Percentiles rank a stretch among this genome's conserved stretches.
Conservation (phyloP, 2,797 vertebrate genomes). For the Bovichtus diacanthus region DNA sequence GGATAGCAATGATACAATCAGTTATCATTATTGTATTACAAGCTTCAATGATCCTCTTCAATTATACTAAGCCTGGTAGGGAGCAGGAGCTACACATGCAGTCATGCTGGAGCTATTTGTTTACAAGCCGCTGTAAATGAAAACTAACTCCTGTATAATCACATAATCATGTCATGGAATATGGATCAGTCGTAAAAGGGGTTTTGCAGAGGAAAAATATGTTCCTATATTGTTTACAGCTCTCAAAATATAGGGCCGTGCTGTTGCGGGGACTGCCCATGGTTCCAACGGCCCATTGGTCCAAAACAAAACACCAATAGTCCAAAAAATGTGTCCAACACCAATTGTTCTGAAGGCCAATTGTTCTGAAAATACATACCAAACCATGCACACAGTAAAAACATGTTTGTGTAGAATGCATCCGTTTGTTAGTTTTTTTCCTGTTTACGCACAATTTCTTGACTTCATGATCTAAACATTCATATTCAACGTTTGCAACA, state of each 20-base stretch:
- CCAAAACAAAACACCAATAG: too few relatives aligned
- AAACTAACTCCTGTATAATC: constrained; percentile 46
- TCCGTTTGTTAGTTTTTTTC: fast-evolving
- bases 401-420: not conserved
- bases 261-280: not conserved
- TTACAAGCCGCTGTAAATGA: constrained; percentile 43
- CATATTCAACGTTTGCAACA: not conserved
- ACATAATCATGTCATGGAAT: constrained; percentile 40
- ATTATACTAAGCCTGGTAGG: constrained; percentile 36
- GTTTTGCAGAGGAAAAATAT: not conserved
- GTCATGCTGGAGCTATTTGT: constrained; percentile 40
- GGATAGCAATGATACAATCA: constrained; percentile 43
- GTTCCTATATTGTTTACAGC: not conserved
- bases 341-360: too few relatives aligned
- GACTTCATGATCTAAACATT: not conserved
- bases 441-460: not conserved
- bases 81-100: constrained; percentile 19
- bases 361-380: not conserved
- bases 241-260: not conserved
- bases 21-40: constrained; percentile 61
- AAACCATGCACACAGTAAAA: not conserved
- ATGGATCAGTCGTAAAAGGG: constrained; percentile 32
- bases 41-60: constrained; percentile 49
- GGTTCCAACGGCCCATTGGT: too few relatives aligned
- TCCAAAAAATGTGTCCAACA: too few relatives aligned